These are phyloP conservation scores for Tokudaia tokunoshimensis DNA, from an alignment of 2,797 vertebrate genomes.

Conservation along the genomic window DNA sequence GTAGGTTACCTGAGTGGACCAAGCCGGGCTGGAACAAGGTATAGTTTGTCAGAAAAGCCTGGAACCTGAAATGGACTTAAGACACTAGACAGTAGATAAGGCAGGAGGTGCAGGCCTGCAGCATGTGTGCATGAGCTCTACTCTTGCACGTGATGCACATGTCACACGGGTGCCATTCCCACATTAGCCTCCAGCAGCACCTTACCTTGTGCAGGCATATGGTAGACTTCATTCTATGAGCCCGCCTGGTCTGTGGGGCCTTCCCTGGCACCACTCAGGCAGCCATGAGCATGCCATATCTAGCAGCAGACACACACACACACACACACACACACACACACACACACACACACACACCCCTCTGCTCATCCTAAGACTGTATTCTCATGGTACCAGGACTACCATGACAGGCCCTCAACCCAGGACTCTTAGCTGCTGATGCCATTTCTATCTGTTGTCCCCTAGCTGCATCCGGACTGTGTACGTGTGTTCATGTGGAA, in stretches of 20 bases:
- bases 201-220: neutral
- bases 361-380: accelerated
- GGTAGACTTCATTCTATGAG: neutral
- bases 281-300: neutral
- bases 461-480: neutral
- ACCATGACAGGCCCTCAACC: neutral
- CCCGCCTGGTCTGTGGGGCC: accelerated
- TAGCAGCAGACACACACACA: neutral
- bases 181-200: neutral
- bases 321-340: neutral
- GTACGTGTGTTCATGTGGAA: neutral
- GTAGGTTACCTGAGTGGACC: neutral
- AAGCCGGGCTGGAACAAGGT: neutral
- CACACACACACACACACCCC: neutral
- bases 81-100: accelerated
- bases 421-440: neutral
- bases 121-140: accelerated
- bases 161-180: too few species aligned
- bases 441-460: neutral
- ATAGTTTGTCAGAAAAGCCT: neutral
- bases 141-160: accelerated
- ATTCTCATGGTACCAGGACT: neutral
- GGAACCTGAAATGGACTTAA: neutral
- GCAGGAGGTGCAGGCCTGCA: neutral
- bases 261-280: neutral